These are phyloP conservation scores for Tipula confusa DNA, from an alignment of 2,888 invertebrate genomes.

Conservation along the genomic window DNA sequence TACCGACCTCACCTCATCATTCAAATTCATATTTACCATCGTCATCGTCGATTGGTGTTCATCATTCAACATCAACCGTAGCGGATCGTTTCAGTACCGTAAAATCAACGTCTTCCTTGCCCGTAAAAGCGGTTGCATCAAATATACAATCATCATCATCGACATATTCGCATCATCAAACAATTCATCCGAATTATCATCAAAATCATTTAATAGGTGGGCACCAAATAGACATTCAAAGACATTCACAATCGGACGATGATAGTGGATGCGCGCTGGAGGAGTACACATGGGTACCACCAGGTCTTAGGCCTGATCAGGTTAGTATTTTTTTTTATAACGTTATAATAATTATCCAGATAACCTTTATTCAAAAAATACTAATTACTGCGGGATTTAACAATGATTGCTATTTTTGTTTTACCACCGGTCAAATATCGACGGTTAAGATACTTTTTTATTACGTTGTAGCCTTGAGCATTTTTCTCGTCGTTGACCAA, in stretches of 20 bases:
- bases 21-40: slow-evolving; percentile 30
- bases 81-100: slow-evolving; percentile 30
- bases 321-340: slow-evolving; percentile 59
- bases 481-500: too few species aligned
- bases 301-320: slow-evolving; percentile 93
- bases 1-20: slow-evolving; percentile 40
- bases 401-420: too few species aligned
- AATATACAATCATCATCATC: slow-evolving; percentile 35
- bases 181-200: slow-evolving; percentile 42
- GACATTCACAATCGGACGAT: slow-evolving; percentile 92
- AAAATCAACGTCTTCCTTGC: slow-evolving; percentile 36
- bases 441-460: too few species aligned
- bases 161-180: slow-evolving; percentile 37
- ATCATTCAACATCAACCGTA: slow-evolving; percentile 33
- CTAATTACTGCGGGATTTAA: too few species aligned
- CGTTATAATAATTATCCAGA: not conserved
- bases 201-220: slow-evolving; percentile 36
- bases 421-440: too few species aligned
- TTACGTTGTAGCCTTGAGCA: too few species aligned
- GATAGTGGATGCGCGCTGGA: slow-evolving; percentile 98
- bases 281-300: slow-evolving; percentile 98
- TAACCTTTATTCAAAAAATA: too few species aligned
- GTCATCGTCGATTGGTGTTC: slow-evolving; percentile 36
- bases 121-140: slow-evolving; percentile 39
- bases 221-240: slow-evolving; percentile 63